A percentile compares a stretch with the other conserved stretches of the same genome.
These are phyloP conservation scores for Chloropsis hardwickii DNA, from an alignment of 2,113 vertebrate species.

Conservation along the genomic window DNA sequence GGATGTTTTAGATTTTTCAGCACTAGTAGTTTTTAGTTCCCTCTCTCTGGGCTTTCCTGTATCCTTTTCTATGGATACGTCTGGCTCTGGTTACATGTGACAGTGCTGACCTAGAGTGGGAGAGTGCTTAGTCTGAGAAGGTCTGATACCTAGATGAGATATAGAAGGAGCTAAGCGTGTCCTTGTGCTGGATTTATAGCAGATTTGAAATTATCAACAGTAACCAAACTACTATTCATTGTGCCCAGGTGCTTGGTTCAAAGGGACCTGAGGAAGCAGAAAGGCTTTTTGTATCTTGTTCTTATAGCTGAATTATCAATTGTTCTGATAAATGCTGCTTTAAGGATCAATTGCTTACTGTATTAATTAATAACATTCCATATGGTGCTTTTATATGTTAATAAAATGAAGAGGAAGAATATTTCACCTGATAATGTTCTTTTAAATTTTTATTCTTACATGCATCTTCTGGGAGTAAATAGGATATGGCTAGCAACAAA, in stretches of 20 bases:
- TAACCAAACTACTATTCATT: background rate
- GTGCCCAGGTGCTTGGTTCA: background rate
- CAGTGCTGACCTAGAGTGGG: background rate
- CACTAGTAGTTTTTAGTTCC: background rate
- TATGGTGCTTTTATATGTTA: background rate
- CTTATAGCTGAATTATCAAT: background rate
- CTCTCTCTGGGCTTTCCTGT: background rate
- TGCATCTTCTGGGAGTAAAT: background rate
- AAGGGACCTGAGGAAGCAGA: background rate
- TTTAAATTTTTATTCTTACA: background rate
- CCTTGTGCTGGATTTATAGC: background rate
- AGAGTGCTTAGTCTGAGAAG: background rate
- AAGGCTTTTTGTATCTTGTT: background rate
- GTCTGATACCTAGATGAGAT: background rate
- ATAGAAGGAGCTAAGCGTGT: background rate
- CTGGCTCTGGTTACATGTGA: background rate
- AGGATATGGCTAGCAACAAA: background rate
- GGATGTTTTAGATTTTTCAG: background rate
- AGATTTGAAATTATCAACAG: background rate
- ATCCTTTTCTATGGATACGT: background rate
- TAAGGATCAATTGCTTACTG: background rate
- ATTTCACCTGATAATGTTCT: background rate
- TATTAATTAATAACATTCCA: background rate
- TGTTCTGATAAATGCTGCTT: background rate
- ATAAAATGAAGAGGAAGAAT: background rate